phyloP scores from a whole-genome alignment of 2,888 invertebrate species.

The Fissipunctia ypsillon region DNA sequence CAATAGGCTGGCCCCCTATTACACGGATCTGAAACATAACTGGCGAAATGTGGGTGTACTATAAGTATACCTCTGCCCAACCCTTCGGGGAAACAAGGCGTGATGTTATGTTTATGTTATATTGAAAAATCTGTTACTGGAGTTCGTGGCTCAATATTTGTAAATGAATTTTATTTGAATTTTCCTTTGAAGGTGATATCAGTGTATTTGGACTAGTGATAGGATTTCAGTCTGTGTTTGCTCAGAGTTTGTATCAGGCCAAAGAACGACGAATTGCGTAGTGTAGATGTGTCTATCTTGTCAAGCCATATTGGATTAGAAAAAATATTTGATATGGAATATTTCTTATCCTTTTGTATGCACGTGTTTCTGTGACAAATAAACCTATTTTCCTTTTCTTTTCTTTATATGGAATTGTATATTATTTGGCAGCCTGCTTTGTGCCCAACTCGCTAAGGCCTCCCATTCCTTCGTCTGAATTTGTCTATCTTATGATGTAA shows the following conservation, averaged over 20 bases:
- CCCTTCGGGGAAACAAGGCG: too few relatives aligned
- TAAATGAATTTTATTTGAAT: conserved; percentile 23
- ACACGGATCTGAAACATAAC: too few relatives aligned
- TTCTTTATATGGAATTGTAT: too few relatives aligned
- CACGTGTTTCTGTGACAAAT: too few relatives aligned
- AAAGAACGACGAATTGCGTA: background rate
- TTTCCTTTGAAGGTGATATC: conserved; percentile 21
- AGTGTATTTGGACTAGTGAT: conserved; percentile 12
- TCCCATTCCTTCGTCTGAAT: background rate
- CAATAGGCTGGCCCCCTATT: too few relatives aligned
- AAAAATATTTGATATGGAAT: background rate
- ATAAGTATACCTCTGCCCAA: too few relatives aligned
- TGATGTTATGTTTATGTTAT: too few relatives aligned
- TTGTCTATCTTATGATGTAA: background rate
- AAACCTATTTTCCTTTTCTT: too few relatives aligned
- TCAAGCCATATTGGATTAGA: background rate
- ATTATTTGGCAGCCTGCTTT: background rate
- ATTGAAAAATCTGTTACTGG: conserved; percentile 23
- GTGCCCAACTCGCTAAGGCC: background rate
- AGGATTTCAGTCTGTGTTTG: conserved; percentile 22
- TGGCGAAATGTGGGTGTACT: too few relatives aligned
- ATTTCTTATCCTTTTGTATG: too few relatives aligned
- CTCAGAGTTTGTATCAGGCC: background rate
- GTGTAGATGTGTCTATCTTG: background rate
- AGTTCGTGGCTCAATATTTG: conserved; percentile 32